Conservation (phyloP, 2,888 invertebrate genomes). For the Pammene aurita region DNA sequence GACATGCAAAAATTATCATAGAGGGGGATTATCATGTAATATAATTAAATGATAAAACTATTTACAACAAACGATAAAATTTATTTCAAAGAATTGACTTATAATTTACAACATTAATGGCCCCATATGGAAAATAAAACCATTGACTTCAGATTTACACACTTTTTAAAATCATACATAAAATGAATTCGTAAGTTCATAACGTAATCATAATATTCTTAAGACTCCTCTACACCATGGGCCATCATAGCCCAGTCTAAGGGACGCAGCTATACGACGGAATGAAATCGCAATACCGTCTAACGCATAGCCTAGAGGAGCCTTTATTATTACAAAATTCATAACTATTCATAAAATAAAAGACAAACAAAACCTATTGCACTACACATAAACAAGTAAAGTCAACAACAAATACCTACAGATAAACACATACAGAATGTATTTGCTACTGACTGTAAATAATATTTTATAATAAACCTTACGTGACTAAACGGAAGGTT, state of each 20-base stretch:
- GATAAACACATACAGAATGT: no score
- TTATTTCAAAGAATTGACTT: slow-evolving; percentile 64
- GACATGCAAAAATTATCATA: no score
- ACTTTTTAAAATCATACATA: background rate
- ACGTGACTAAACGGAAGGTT: background rate
- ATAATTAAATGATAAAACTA: slow-evolving; percentile 49
- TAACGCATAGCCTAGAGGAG: no score
- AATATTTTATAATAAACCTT: slow-evolving; percentile 1
- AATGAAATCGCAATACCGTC: no score
- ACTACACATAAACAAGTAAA: slow-evolving; percentile 3
- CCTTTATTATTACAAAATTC: no score
- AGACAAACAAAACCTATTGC: slow-evolving; percentile 13
- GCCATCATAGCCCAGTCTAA: no score
- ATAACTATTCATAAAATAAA: slow-evolving; percentile 27
- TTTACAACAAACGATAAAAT: slow-evolving; percentile 61
- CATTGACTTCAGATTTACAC: slow-evolving; percentile 24
- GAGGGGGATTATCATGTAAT: background rate
- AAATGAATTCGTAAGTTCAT: background rate
- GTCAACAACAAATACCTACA: background rate
- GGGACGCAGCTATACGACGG: no score
- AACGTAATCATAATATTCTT: slow-evolving; percentile 14
- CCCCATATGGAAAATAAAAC: slow-evolving; percentile 46
- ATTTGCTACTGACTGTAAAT: background rate
- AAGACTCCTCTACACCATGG: no score
- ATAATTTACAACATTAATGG: slow-evolving; percentile 58